Evolutionary conservation across 2,888 invertebrate species (phyloP), one percentile per base, ranked within the genome.

Genomic region (Saturnia japonica): DNA sequence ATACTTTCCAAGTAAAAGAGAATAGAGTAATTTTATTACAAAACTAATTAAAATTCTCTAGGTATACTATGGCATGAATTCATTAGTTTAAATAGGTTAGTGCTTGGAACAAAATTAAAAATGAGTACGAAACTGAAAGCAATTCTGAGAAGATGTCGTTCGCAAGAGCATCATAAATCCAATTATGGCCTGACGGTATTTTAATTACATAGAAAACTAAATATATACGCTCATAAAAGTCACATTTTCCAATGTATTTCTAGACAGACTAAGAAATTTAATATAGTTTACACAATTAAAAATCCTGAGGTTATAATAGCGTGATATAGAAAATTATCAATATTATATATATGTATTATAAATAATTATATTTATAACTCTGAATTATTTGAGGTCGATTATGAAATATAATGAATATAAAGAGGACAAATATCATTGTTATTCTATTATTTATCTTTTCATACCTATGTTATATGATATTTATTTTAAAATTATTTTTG

Each of bases 181-280:
- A 80, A 79, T 81, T 80, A 78, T 74, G 70, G 60, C 70, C 28
- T 74, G 78, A 76, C 77, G 77, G 76, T 60, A 77, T 81, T 81
- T 81, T 80, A 83, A 83, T 80, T 82, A 76, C 72, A 68, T 22
- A n/a, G 72, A 66, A 71, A 60, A 73, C 68, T 68, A 75, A 78
- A 77, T 76, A 68, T 69, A 71, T 73, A 72, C 73, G 40, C 64
- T 40, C n/a, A 19, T 40, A 64, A 40, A 40, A 12, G 25, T 8
- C 25, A 54, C 7, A 22, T 40, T 40, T 40, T 40, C 9, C 8
- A 40, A 16, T 64, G 6, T 40, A 64, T 16, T 64, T 34, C 64
- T 60, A 60, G 9, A 40, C 40, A 40, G n/a, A 54, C 19, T 7
- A 22, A 22, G n/a, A n/a, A 54, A 54, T 9, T 22, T 19, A 54